Conservation (phyloP, 2,113 vertebrate genomes). For the Erythrocebus patas region DNA sequence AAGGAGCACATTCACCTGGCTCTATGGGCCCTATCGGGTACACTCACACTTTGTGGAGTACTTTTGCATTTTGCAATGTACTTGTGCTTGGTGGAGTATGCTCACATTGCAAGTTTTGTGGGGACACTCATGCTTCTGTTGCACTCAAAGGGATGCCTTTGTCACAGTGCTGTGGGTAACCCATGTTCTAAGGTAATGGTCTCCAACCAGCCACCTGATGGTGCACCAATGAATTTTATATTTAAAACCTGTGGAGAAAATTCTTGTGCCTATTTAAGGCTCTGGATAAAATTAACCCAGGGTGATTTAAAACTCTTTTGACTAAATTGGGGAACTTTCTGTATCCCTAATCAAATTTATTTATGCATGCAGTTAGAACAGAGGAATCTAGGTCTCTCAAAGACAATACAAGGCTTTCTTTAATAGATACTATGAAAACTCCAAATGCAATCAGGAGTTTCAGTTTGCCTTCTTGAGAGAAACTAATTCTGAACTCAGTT, state of each 20-base stretch:
- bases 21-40: not conserved
- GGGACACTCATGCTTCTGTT: not conserved
- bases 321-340: not conserved
- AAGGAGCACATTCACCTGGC: not conserved
- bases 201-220: not conserved
- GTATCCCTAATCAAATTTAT: not conserved
- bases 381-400: not conserved
- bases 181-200: not conserved
- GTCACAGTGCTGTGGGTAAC: not conserved
- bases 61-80: not conserved
- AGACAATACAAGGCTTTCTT: not conserved
- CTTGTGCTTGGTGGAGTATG: not conserved
- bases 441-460: not conserved
- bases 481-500: not conserved
- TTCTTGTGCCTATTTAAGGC: not conserved
- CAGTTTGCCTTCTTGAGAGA: not conserved
- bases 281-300: not conserved
- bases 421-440: not conserved
- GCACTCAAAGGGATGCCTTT: not conserved
- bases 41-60: not conserved
- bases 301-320: not conserved
- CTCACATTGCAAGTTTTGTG: not conserved
- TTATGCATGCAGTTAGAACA: not conserved
- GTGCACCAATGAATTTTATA: not conserved
- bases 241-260: not conserved